Evolutionary conservation across 2,797 vertebrate genomes (phyloP).

Genomic region (Rhynchotus rufescens): DNA sequence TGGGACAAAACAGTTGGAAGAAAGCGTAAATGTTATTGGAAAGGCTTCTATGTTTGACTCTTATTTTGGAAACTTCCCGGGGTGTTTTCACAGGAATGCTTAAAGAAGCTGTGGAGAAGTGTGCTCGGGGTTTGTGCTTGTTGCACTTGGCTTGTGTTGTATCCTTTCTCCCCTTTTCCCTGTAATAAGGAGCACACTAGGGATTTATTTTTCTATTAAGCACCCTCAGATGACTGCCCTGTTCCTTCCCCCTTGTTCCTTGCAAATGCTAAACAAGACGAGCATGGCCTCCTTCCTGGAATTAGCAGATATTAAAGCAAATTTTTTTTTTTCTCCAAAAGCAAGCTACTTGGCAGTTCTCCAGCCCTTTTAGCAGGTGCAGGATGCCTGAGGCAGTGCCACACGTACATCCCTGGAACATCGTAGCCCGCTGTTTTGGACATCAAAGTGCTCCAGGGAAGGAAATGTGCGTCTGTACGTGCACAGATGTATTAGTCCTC

Average conservation of each 20-base stretch:
- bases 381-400: constrained; percentile 26
- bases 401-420: constrained; percentile 8
- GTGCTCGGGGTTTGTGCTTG: background rate
- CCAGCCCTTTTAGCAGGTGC: constrained; percentile 58
- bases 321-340: background rate
- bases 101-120: constrained; percentile 5
- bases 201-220: constrained; percentile 19
- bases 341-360: constrained; percentile 36
- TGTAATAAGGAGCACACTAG: background rate
- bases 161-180: background rate
- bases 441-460: constrained; percentile 32
- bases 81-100: background rate
- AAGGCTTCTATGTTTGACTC: constrained; percentile 30
- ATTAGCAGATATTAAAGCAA: constrained; percentile 61
- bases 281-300: constrained; percentile 31
- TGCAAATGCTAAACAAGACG: constrained; percentile 19
- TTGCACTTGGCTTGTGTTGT: constrained; percentile 13
- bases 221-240: constrained; percentile 10
- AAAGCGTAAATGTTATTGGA: background rate
- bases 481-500: constrained; percentile 7
- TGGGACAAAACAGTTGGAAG: background rate
- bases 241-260: constrained; percentile 33
- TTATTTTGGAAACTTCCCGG: constrained; percentile 6
- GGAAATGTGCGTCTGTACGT: background rate
- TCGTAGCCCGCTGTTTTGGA: constrained; percentile 12